Evolutionary conservation across 1,140 invertebrate species (phyloP).

Genomic region (Bombus cullumanus): DNA sequence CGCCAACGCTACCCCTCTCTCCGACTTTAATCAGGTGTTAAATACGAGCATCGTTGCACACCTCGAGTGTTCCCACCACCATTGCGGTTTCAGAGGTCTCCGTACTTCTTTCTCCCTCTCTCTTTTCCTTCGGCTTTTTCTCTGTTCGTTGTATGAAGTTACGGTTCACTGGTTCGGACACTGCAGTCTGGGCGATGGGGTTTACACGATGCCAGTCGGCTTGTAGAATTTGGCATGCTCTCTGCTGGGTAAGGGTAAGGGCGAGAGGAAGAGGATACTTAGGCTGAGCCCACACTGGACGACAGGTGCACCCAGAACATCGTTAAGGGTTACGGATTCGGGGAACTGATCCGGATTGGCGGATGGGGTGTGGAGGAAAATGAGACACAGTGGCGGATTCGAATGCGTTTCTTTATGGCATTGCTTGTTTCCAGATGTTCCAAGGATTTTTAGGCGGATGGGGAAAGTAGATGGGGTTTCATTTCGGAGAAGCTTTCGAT

Average conservation of each 20-base stretch:
- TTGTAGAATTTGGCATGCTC: neutral
- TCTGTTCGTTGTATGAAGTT: too few species aligned
- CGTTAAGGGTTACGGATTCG: slow-evolving; percentile 32
- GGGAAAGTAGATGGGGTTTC: too few species aligned
- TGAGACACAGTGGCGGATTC: neutral
- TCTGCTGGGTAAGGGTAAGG: neutral
- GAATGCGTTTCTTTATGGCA: too few species aligned
- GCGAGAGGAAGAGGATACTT: slow-evolving; percentile 10
- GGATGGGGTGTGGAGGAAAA: neutral
- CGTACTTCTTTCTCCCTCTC: slow-evolving; percentile 1
- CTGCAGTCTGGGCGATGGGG: neutral
- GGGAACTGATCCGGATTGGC: neutral
- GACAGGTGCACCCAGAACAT: slow-evolving; percentile 48
- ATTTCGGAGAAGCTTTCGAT: too few species aligned
- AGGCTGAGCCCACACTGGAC: slow-evolving; percentile 5
- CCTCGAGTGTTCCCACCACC: slow-evolving; percentile 51
- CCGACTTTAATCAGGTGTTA: slow-evolving; percentile 80
- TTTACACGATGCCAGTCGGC: neutral
- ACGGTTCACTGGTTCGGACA: neutral
- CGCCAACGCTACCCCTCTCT: slow-evolving; percentile 69
- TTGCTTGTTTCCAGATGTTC: neutral
- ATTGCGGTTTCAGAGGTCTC: neutral
- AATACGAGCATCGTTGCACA: slow-evolving; percentile 77
- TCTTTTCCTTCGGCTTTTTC: neutral
- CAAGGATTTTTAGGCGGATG: too few species aligned